Evolutionary conservation across 2,113 vertebrate species (phyloP).

Genomic region (Castor canadensis): DNA sequence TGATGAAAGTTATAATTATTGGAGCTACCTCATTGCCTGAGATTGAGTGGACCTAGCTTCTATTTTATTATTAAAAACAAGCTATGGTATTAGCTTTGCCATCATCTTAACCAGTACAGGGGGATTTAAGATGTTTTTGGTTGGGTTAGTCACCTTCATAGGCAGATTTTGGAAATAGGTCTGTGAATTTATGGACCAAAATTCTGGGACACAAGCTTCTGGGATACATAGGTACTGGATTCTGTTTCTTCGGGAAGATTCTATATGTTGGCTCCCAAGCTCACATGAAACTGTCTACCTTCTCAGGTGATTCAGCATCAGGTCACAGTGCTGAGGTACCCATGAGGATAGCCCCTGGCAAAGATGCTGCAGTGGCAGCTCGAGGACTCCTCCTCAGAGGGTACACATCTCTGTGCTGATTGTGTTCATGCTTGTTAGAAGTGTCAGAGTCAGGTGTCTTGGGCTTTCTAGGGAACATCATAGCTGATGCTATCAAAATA

Average conservation of each 20-base stretch:
- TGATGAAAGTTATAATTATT: too few species aligned
- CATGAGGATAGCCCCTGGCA: background rate
- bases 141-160: background rate
- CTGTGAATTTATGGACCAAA: background rate
- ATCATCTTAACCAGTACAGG: background rate
- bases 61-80: background rate
- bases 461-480: background rate
- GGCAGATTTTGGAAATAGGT: background rate
- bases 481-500: background rate
- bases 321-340: background rate
- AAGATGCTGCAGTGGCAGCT: background rate
- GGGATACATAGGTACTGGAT: background rate
- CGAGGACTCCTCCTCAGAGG: background rate
- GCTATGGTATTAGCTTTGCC: background rate
- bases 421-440: background rate
- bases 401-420: background rate
- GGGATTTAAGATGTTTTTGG: background rate
- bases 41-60: too few species aligned
- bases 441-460: background rate
- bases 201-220: background rate
- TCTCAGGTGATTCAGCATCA: background rate
- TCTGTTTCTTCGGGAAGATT: background rate
- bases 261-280: background rate
- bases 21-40: too few species aligned
- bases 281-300: background rate